Base-by-base conservation (phyloP, 2,113 vertebrate genomes). In the Genyomyrus donnyi region DNA sequence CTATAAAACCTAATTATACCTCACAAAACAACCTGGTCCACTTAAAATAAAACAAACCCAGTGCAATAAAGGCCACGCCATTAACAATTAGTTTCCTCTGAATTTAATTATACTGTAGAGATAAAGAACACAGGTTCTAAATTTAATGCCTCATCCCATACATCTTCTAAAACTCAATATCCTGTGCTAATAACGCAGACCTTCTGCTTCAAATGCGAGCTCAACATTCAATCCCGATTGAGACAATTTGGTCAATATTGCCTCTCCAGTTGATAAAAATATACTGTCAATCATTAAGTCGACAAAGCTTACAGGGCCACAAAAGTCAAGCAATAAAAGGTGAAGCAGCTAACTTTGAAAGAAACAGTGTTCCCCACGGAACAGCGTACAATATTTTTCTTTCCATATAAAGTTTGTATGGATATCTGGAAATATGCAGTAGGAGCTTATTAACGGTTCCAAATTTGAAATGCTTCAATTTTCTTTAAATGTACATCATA, bases 1-100 rank as follows among this genome's bases (percentile, higher is more conserved):
- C 96, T 96, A 97, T 97, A 97, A 98, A 98, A 96, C 94, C 96
- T 97, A 97, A 98, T 98, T 98, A 97, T 97, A 94, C 95, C 95
- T 95, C 95, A 97, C 95, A 97, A 97, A 96, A 95, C 94, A 94
- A 93, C 93, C 95, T 93, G 95, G 94, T 96, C 95, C 94, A 95
- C 95, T 96, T 97, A 95, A 96, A 97, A 96, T 90, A 95, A 96
- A 96, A 95, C 94, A 96, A 96, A 95, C 94, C 95, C 93, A 93
- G 94, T 95, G 97, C 96, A 97, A 96, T 97, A 97, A 97, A 97
- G 95, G 94, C 95, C 93, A 88, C 94, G 96, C 95, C 95, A 96
- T 96, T 97, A 97, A 96, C 97, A 97, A 97, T 98, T 98, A 97
- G 96, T 97, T 95, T 96, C 95, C 94, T 95, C 94, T 93, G 95